A percentile compares a stretch with the other conserved stretches of the same genome.
Conservation (phyloP, 2,797 vertebrate species). For the Natrix natrix region DNA sequence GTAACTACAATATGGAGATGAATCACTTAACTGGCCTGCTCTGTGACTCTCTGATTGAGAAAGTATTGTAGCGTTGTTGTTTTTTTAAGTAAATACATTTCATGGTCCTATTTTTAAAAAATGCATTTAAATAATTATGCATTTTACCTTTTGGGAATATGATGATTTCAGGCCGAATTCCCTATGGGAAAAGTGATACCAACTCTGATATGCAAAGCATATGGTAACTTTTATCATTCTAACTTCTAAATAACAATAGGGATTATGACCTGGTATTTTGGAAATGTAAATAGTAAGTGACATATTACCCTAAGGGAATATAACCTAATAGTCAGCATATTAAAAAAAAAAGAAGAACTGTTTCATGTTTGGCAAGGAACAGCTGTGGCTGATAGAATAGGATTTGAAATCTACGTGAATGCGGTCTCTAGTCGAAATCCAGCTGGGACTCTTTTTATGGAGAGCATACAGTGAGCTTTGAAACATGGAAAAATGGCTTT, state of each 20-base stretch:
- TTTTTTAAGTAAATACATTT: slow-evolving; percentile 69
- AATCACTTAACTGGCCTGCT: slow-evolving; percentile 63
- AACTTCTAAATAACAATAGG: slow-evolving; percentile 75
- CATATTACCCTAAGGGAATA: slow-evolving; percentile 78
- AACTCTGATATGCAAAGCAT: slow-evolving; percentile 84
- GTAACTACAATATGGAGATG: slow-evolving; percentile 59
- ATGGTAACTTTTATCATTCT: slow-evolving; percentile 81
- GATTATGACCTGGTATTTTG: slow-evolving; percentile 82
- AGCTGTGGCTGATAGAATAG: slow-evolving; percentile 69
- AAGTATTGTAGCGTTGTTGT: slow-evolving; percentile 72
- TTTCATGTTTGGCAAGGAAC: slow-evolving; percentile 72
- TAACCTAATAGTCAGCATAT: slow-evolving; percentile 75
- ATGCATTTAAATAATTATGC: slow-evolving; percentile 79
- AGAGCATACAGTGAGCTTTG: slow-evolving; percentile 70
- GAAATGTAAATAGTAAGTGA: slow-evolving; percentile 81
- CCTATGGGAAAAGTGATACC: slow-evolving; percentile 83
- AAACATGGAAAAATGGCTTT: slow-evolving; percentile 70
- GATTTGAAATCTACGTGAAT: slow-evolving; percentile 61
- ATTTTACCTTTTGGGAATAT: slow-evolving; percentile 82
- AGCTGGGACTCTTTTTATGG: slow-evolving; percentile 66
- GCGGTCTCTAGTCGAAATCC: slow-evolving; percentile 68
- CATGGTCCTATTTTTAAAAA: slow-evolving; percentile 72
- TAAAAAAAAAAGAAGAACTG: slow-evolving; percentile 49
- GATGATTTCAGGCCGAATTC: slow-evolving; percentile 81
- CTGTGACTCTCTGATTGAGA: slow-evolving; percentile 58